These are phyloP conservation scores for Acropora yongei DNA, from an alignment of 64 coral and sea anemone species.

Conservation along the genomic window DNA sequence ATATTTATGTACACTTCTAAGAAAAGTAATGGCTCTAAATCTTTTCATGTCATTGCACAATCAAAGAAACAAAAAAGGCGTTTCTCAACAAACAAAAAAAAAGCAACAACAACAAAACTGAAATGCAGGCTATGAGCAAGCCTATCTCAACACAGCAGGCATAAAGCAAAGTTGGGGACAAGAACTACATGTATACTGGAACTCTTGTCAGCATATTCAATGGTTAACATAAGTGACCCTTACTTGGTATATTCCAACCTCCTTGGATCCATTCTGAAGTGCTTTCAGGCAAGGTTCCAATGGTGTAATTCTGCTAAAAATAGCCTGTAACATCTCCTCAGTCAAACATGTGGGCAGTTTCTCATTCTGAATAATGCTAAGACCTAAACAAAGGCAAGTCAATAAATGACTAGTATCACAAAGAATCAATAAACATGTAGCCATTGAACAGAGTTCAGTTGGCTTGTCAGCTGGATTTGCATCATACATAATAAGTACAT, in stretches of 20 bases:
- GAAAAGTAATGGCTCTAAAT: constrained; percentile 8
- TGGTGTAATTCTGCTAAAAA: constrained; percentile 36
- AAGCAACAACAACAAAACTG: background rate
- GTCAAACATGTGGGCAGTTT: constrained; percentile 56
- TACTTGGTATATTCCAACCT: constrained; percentile 66
- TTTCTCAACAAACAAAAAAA: background rate
- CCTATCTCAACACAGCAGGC: constrained; percentile 6
- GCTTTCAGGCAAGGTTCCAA: constrained; percentile 37
- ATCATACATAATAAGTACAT: background rate
- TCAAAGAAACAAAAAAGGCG: constrained; percentile 20
- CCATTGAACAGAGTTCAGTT: background rate
- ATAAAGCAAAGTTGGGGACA: constrained; percentile 1
- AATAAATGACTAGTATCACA: background rate
- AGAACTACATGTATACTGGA: background rate
- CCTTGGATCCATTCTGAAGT: constrained; percentile 47
- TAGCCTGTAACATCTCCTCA: constrained; percentile 58
- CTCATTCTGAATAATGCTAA: constrained; percentile 74
- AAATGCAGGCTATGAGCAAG: background rate
- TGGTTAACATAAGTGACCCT: constrained; percentile 41
- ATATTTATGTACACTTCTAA: background rate
- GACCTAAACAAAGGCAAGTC: constrained; percentile 46
- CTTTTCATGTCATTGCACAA: constrained; percentile 13
- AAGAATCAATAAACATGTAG: background rate
- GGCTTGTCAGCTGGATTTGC: background rate
- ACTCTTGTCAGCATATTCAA: constrained; percentile 44